These are phyloP conservation scores for Siderastrea siderea DNA, from an alignment of 92 coral and sea anemone genomes.

Conservation along the genomic window DNA sequence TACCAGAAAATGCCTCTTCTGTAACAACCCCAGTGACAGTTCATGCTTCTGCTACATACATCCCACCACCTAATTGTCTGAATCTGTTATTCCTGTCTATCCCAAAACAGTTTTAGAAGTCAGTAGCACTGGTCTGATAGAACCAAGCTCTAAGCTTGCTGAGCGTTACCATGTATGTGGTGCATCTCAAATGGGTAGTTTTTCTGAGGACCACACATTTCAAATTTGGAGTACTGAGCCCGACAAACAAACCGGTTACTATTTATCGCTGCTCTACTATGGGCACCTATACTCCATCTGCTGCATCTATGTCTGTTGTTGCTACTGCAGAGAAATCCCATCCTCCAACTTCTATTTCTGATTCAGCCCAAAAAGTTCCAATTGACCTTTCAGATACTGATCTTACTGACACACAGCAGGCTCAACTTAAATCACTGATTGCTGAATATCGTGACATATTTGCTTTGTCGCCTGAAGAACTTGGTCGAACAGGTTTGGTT, in stretches of 20 bases:
- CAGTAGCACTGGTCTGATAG: slow-evolving; percentile 58
- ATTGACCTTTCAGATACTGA: slow-evolving; percentile 45
- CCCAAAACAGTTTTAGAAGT: background rate
- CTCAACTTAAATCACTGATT: slow-evolving; percentile 17
- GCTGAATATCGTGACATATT: slow-evolving; percentile 42
- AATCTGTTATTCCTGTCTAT: slow-evolving; percentile 56
- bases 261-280: slow-evolving; percentile 40
- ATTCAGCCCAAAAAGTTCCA: slow-evolving; percentile 9
- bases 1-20: too few relatives aligned
- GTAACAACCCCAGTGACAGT: slow-evolving; percentile 62
- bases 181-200: slow-evolving; percentile 39
- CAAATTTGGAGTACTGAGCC: slow-evolving; percentile 64
- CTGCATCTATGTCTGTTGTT: slow-evolving; percentile 34
- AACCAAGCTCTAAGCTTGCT: slow-evolving; percentile 39
- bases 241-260: slow-evolving; percentile 42
- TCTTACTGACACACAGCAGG: slow-evolving; percentile 30
- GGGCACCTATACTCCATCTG: too few relatives aligned
- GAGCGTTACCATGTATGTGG: slow-evolving; percentile 62
- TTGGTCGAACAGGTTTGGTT: slow-evolving; percentile 70
- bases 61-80: slow-evolving; percentile 61
- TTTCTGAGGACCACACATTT: slow-evolving; percentile 36
- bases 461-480: slow-evolving; percentile 47
- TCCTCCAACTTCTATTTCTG: background rate
- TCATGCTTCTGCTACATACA: slow-evolving; percentile 40
- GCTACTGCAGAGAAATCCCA: background rate